Base-by-base conservation (phyloP, 2,113 vertebrate species). In the Labeo catla region DNA sequence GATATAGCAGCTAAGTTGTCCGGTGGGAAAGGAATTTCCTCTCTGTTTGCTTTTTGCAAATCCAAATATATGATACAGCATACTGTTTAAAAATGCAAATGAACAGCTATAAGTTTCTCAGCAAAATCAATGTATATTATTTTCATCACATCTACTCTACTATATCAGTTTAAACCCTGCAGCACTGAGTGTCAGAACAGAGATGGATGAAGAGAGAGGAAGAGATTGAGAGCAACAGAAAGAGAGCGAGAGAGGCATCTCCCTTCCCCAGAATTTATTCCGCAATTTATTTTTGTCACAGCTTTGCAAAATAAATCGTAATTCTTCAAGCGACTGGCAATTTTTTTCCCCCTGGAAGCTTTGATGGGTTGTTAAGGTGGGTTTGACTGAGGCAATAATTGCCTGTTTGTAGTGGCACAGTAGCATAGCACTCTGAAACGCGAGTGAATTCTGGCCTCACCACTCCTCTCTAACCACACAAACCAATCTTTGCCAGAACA, bases 141-240 rank as follows among this genome's bases (percentile, higher is more conserved):
- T 87, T 89, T 87, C 84, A 89, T 74, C 63, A 77, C 63, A 59
- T 54, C 83, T 70, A 78, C 13, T 85, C 83, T 70, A 89, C 86
- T 77, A 80, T 87, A 83, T 87, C 88, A 86, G 54, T 87, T 86
- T 87, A 68, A 87, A 86, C 50, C 86, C 79, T 63, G 50, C 66
- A 87, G 72, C 59, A 21, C 68, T 76, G 59, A 43, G 45, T 76
- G 80, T 45, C 73, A 76, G 65, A 73, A 88, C 86, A 89, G 89
- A 86, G 92, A 90, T 91, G 80, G 87, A 87, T 89, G 81, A 83
- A 74, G 86, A 90, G 74, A 45, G 70, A 80, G 73, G 52, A 89
- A 86, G 91, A 91, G 92, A 92, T 52, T 54, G 34, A 23, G 43
- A 45, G 43, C 74, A 28, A 59, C 23, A 70, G 52, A 82, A 28